These are phyloP conservation scores for Drosophila ohnishii DNA, from an alignment of 1,140 invertebrate genomes.

Conservation along the genomic window DNA sequence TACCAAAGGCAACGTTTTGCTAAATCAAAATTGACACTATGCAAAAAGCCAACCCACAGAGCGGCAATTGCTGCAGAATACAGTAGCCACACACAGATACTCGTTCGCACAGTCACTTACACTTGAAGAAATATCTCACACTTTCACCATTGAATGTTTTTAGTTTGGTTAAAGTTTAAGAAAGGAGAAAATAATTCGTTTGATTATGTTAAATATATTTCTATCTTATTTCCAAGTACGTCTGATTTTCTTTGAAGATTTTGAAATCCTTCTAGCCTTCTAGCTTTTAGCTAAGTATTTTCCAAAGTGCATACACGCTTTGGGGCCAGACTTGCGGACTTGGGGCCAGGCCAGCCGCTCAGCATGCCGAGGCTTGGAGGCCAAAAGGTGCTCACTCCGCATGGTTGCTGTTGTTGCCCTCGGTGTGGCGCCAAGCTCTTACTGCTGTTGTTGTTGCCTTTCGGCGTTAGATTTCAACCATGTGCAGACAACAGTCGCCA, in stretches of 20 bases:
- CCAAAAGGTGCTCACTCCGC: constrained; percentile 68
- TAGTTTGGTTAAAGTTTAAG: neutral
- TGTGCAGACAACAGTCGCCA: constrained; percentile 66
- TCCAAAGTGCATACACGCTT: constrained; percentile 20
- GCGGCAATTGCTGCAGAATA: constrained; percentile 63
- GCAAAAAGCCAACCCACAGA: constrained; percentile 75
- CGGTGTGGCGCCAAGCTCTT: constrained; percentile 70
- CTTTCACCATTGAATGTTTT: neutral
- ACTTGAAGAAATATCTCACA: neutral
- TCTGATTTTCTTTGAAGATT: no score
- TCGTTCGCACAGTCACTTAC: constrained; percentile 11
- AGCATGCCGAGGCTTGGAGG: constrained; percentile 70
- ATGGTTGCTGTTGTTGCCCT: constrained; percentile 25
- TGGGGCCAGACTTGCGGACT: constrained; percentile 50
- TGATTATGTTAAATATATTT: neutral
- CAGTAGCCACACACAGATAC: constrained; percentile 57
- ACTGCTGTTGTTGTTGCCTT: constrained; percentile 46
- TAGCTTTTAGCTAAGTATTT: neutral
- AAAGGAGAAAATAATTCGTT: neutral
- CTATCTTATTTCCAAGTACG: neutral
- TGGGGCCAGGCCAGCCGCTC: constrained; percentile 72
- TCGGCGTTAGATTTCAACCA: constrained; percentile 75
- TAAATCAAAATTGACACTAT: constrained; percentile 79
- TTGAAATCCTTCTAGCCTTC: rapidly evolving
- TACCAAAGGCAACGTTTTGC: constrained; percentile 63